phyloP scores from a whole-genome alignment of 2,888 invertebrate species.

The Parnassius smintheus region DNA sequence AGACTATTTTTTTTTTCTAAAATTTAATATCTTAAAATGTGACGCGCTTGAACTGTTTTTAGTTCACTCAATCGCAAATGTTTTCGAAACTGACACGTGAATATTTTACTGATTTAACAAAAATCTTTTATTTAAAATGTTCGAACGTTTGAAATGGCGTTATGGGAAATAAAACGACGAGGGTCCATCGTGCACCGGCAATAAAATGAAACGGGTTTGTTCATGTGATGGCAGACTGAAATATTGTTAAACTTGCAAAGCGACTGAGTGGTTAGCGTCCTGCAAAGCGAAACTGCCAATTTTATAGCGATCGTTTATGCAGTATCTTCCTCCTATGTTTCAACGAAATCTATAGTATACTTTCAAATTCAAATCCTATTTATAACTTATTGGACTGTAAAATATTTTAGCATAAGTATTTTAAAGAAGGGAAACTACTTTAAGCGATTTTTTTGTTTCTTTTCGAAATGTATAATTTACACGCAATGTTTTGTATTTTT shows the following conservation, averaged over 20 bases:
- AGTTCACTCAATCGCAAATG: constrained; percentile 21
- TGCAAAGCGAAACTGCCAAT: constrained; percentile 41
- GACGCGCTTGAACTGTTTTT: background rate
- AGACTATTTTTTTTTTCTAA: too few species aligned
- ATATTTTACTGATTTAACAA: constrained; percentile 31
- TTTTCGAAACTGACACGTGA: constrained; percentile 25
- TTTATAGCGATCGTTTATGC: constrained; percentile 38
- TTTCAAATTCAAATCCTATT: constrained; percentile 2
- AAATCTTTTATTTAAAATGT: constrained; percentile 35
- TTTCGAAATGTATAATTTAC: too few species aligned
- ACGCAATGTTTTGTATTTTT: too few species aligned
- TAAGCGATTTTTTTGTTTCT: too few species aligned
- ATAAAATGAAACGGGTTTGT: constrained; percentile 57
- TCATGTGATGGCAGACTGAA: constrained; percentile 55
- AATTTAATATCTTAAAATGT: too few species aligned
- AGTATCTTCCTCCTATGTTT: constrained; percentile 24
- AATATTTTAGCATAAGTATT: background rate
- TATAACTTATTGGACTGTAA: background rate
- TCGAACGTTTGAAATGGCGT: constrained; percentile 43
- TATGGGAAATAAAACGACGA: constrained; percentile 56
- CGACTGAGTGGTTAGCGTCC: constrained; percentile 50
- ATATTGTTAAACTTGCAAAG: constrained; percentile 76
- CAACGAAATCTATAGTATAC: constrained; percentile 17
- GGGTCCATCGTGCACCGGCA: constrained; percentile 54
- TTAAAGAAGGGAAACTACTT: too few species aligned